Evolutionary conservation across 2,888 invertebrate species (phyloP).

Genomic region (Sclerodermus sp.): DNA sequence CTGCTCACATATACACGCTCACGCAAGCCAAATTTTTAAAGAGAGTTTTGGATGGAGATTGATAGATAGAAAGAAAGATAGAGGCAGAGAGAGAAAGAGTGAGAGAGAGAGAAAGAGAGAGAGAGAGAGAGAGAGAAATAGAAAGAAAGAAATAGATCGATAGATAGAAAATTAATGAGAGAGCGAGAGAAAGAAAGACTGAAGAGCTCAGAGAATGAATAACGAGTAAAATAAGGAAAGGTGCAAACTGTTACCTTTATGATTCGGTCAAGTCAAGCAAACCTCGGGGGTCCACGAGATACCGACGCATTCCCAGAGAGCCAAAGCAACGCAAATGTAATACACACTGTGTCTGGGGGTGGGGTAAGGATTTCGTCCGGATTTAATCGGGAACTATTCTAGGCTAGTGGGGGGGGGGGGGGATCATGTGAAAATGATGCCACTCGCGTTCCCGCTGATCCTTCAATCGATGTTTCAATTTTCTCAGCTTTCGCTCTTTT

Average conservation of each 20-base stretch:
- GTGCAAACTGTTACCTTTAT: conserved; percentile 69
- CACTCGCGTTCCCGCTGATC: too few species aligned
- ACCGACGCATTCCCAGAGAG: conserved; percentile 67
- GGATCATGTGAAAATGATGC: too few species aligned
- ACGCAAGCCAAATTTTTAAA: conserved; percentile 1
- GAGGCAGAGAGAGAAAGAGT: conserved; percentile 11
- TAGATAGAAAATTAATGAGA: too few species aligned
- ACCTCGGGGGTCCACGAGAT: conserved; percentile 60
- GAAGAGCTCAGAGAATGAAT: too few species aligned
- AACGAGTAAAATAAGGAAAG: conserved; percentile 57
- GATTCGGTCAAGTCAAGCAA: conserved; percentile 59
- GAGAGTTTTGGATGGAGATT: conserved; percentile 5
- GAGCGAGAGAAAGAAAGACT: too few species aligned
- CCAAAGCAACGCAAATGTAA: conserved; percentile 59
- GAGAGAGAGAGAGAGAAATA: conserved; percentile 31
- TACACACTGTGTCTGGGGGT: conserved; percentile 51
- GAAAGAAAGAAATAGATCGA: conserved; percentile 14
- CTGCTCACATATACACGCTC: not conserved
- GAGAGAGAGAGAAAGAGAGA: conserved; percentile 9
- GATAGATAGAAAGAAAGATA: conserved; percentile 31
- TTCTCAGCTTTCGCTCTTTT: too few species aligned
- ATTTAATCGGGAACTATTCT: too few species aligned
- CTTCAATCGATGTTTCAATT: too few species aligned
- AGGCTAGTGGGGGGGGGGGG: too few species aligned
- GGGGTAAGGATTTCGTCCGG: not conserved